Percentiles rank a stretch among this genome's conserved stretches.
Conservation (phyloP, 2,113 vertebrate genomes). For the Zosterops pallidus region DNA sequence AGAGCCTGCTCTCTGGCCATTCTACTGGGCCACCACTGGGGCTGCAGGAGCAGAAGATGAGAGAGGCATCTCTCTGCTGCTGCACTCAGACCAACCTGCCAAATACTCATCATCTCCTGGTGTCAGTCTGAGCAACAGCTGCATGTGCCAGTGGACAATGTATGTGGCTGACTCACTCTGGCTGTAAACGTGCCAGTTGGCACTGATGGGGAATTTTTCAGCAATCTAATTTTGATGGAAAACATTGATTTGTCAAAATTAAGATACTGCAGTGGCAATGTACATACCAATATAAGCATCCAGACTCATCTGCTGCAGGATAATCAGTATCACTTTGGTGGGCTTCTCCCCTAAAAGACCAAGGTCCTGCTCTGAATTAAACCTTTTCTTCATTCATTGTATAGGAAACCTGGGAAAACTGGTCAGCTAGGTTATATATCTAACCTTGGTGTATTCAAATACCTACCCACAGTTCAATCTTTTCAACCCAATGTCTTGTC, state of each 20-base stretch:
- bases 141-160: background rate
- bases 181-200: background rate
- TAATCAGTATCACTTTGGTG: background rate
- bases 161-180: background rate
- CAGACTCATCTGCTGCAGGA: background rate
- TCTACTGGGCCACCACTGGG: background rate
- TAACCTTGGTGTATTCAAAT: background rate
- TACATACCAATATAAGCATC: background rate
- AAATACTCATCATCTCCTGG: background rate
- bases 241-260: conserved; percentile 12
- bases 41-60: background rate
- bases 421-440: background rate
- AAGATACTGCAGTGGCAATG: background rate
- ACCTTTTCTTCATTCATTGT: background rate
- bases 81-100: background rate
- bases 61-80: background rate
- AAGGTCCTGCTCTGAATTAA: background rate
- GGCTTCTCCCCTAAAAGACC: background rate
- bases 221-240: conserved; percentile 19
- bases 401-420: background rate
- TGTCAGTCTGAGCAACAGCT: background rate
- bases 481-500: background rate
- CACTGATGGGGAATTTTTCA: background rate
- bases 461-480: background rate
- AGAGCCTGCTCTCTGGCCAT: background rate